Base-by-base conservation (phyloP, 1,140 invertebrate species). In the Sarcophaga bullata region DNA sequence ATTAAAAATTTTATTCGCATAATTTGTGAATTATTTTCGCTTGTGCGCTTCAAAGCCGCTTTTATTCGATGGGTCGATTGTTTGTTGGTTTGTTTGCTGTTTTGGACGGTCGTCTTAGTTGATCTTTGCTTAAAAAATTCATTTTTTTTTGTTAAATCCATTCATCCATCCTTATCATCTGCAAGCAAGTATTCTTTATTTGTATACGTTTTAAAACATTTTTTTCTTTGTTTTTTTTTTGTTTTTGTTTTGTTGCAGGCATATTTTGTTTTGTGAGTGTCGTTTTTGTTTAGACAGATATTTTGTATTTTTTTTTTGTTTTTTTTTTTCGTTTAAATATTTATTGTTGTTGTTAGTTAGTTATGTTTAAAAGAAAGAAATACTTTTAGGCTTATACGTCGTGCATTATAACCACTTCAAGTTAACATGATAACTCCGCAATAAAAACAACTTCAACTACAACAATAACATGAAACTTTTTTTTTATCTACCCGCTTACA, bases 1-100 rank as follows among this genome's bases (percentile, higher is more conserved):
- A 88, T 88, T 88, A 87, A 88, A 88, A 85, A 88, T 88, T 87
- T 88, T 86, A 86, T 88, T 87, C 87, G 87, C 87, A 88, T 88
- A 88, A 88, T 88, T 87, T 88, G 85, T 86, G 84, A 87, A 87
- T 88, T 88, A 88, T 87, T 84, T 80, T 83, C 75, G 73, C 76
- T 80, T 62, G 62, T 83, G 80, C 84, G 80, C 83, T 68, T 47
- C 81, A 81, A 83, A 82, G 37, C 62, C 62, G 62, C 62, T 19
- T 68, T 68, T 25, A 68, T 68, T 83, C 15, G 80, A n/a, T 46
- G 54, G 25, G 25, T 37, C 25, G 25, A 37, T n/a, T 4, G 25
- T 37, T 37, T 37, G 25, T 37, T 37, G 25, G 25, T 37, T 37
- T 37, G 25, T 37, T 37, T 37, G 68, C n/a, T 10, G 25, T 81